Evolutionary conservation across 2,888 invertebrate species (phyloP), one percentile per base, ranked within the genome.

Genomic region (Elaeidobius kamerunicus): DNA sequence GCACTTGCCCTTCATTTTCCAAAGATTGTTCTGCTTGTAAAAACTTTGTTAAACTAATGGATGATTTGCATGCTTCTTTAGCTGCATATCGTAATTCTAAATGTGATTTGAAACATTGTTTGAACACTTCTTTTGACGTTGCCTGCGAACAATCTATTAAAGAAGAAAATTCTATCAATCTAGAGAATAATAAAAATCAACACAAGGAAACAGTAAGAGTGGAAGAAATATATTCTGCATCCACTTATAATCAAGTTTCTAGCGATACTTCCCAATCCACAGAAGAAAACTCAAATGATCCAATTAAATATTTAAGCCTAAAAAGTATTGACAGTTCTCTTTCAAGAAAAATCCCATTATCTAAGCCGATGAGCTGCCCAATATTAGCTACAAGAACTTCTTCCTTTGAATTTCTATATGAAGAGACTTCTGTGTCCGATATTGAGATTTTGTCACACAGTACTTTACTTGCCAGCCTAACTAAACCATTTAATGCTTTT

Each of bases 371-470:
- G 16, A 62, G 62, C 30, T 60, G 61, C 39, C 60, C 60, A 12
- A 36, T 42, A n/a, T 36, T 60, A 15, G 34, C 48, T 1, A 54
- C 45, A 2, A 47, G 49, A 12, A 23, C 44, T 20, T 30, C 61
- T 27, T 55, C 56, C 7, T 61, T 58, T 41, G 56, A 59, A 6
- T 61, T 50, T 36, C 39, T 61, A 6, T 61, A 59, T 42, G 61
- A 61, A 51, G 52, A 57, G 15, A 44, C 48, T 11, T 46, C 49
- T 7, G 20, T 23, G 2, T 35, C 42, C 5, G 43, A 47, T 5
- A 20, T 34, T 20, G 40, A 44, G 1, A 11, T 16, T 2, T 11
- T 30, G n/a, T 32, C 35, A 14, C 48, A 43, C 11, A 51, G 50
- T 15, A 20, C 32, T 2, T 19, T 57, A 7, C 18, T 55, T 3